Evolutionary conservation across 2,888 invertebrate species (phyloP), one percentile per base, ranked within the genome.

Genomic region (Agriopis leucophaearia): DNA sequence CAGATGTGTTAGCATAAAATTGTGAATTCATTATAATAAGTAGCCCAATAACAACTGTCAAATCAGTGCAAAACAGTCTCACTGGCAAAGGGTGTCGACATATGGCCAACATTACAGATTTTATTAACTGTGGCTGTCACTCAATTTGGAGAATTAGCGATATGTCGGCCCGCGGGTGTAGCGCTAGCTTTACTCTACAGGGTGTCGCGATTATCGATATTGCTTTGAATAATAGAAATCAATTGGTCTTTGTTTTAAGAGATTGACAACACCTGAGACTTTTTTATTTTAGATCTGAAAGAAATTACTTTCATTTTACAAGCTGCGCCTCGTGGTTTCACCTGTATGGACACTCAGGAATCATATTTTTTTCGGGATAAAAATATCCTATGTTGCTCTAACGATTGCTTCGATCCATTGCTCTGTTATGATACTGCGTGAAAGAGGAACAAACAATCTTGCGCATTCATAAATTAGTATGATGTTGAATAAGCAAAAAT

Each of bases 111-210:
- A 88, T 92, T 90, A 88, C 83, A 72, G 86, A 83, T 87, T 91
- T 92, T 92, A 94, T 94, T 90, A 92, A 92, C 91, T 88, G 81
- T 81, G 80, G 79, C 92, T 90, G 92, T 90, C 92, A 90, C 88
- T 92, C 91, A 92, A 88, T 90, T 84, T 86, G 83, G 80, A 84
- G 91, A 88, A 92, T 92, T 91, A 92, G 87, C 85, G 75, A 15
- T 81, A 64, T 81, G 82, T 78, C 80, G 79, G 66, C 62, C 76
- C 81, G 75, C 78, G 76, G 75, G 76, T 71, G 60, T 75, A 74
- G 79, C 84, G 84, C 83, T 78, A 79, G 83, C 80, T 84, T 82
- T 72, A 74, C 67, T 50, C n/a, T 83, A 89, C 81, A 87, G 87
- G 80, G 16, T 83, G 88, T 59, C 27, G 5, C 18, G 18, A 48